These are phyloP conservation scores for Cepaea nemoralis DNA, from an alignment of 1,140 invertebrate genomes.

Conservation along the genomic window DNA sequence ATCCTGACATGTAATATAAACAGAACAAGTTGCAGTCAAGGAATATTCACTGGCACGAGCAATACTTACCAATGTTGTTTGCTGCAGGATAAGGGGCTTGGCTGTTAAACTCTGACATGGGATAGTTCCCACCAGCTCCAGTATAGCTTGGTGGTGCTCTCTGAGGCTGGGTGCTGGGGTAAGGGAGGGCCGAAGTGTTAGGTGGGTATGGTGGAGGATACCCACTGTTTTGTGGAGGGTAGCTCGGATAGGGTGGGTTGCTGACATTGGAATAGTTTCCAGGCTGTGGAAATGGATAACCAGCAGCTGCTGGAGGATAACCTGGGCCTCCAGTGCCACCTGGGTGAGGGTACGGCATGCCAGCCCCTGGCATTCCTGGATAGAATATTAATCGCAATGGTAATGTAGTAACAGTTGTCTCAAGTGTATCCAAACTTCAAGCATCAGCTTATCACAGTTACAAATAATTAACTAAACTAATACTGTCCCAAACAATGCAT, in stretches of 20 bases:
- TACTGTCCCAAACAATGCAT: too few species aligned
- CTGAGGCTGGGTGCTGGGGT: conserved; percentile 1
- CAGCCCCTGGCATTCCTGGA: neutral
- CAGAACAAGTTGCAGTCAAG: too few species aligned
- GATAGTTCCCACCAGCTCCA: conserved; percentile 9
- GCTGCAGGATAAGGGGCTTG: conserved; percentile 31
- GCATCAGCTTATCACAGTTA: too few species aligned
- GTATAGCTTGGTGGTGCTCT: conserved; percentile 16
- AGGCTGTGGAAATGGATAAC: conserved; percentile 64
- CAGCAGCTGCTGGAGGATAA: too few species aligned
- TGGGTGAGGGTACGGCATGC: conserved; percentile 9
- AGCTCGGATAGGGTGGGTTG: neutral
- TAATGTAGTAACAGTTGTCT: too few species aligned
- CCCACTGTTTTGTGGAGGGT: conserved; percentile 36
- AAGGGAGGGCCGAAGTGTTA: neutral
- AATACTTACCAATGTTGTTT: conserved; percentile 29
- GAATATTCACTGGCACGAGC: too few species aligned
- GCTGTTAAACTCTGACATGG: conserved; percentile 7
- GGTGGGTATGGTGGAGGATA: conserved; percentile 38
- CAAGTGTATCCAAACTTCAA: too few species aligned
- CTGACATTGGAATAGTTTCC: neutral
- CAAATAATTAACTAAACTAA: too few species aligned
- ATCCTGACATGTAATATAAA: too few species aligned
- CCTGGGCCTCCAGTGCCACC: conserved; percentile 4
- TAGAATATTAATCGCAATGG: too few species aligned